Evolutionary conservation across 2,797 vertebrate genomes (phyloP).

Genomic region (Peromyscus melanophrys): DNA sequence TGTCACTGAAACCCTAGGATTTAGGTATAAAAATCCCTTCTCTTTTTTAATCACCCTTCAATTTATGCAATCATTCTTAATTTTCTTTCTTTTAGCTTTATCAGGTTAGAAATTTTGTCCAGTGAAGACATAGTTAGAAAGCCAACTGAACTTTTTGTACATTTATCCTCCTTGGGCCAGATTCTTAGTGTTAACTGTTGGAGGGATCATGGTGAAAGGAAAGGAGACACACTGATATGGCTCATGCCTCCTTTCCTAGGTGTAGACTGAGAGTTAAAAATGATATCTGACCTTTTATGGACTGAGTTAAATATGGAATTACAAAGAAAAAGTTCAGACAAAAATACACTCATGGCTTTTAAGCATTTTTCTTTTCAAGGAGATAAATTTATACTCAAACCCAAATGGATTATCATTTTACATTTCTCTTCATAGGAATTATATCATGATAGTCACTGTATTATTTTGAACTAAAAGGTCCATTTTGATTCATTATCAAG

Average conservation of each 20-base stretch:
- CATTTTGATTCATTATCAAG: conserved; percentile 66
- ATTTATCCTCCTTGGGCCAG: not conserved
- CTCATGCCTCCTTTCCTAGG: not conserved
- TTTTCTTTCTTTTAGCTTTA: not conserved
- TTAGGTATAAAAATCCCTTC: not conserved
- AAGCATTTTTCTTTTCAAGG: conserved; percentile 46
- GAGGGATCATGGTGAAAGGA: not conserved
- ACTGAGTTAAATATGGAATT: not conserved
- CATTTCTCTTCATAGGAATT: conserved; percentile 20
- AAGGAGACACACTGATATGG: not conserved
- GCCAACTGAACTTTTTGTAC: not conserved
- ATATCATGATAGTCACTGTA: not conserved
- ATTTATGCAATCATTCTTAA: not conserved
- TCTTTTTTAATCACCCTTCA: not conserved
- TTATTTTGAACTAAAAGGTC: conserved; percentile 47
- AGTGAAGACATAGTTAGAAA: not conserved
- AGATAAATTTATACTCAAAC: conserved; percentile 50
- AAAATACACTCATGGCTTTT: not conserved
- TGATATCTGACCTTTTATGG: not conserved
- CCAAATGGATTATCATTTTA: conserved; percentile 24
- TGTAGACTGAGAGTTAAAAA: not conserved
- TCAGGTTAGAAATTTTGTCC: not conserved
- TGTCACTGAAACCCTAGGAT: not conserved
- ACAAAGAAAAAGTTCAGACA: conserved; percentile 16
- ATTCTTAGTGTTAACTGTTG: not conserved